Conservation (phyloP, 2,888 invertebrate species). For the Anagyrus pseudococci region DNA sequence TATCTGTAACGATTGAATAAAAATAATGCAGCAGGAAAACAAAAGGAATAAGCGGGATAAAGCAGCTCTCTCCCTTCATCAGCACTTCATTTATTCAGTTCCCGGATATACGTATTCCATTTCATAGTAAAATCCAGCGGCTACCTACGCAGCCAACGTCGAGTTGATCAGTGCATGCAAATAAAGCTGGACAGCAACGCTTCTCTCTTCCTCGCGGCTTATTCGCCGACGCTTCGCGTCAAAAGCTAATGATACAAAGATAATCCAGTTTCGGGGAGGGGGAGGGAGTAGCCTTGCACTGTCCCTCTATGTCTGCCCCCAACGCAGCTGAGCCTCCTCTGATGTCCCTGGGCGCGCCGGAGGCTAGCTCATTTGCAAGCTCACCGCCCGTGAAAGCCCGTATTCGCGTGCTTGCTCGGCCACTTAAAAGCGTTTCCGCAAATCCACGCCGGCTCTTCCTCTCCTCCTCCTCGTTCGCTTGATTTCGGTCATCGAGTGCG, state of each 20-base stretch:
- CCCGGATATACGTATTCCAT: no score
- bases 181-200: slow-evolving; percentile 43
- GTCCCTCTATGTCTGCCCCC: no score
- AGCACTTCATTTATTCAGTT: no score
- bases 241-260: slow-evolving; percentile 60
- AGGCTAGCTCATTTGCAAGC: slow-evolving; percentile 19
- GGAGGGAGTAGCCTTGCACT: no score
- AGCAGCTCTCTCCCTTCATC: no score
- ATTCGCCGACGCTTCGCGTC: slow-evolving; percentile 44
- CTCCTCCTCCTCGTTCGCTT: no score
- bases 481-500: no score
- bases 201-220: slow-evolving; percentile 1
- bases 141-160: slow-evolving; percentile 14
- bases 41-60: no score
- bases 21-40: no score
- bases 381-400: neutral
- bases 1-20: no score
- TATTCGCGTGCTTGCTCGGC: neutral
- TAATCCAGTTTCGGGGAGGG: slow-evolving; percentile 42
- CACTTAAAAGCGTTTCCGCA: neutral
- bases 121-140: no score
- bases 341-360: neutral
- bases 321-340: neutral
- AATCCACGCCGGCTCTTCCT: neutral
- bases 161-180: slow-evolving; percentile 50